Conservation (phyloP, 1,140 invertebrate genomes). For the Mya arenaria region DNA sequence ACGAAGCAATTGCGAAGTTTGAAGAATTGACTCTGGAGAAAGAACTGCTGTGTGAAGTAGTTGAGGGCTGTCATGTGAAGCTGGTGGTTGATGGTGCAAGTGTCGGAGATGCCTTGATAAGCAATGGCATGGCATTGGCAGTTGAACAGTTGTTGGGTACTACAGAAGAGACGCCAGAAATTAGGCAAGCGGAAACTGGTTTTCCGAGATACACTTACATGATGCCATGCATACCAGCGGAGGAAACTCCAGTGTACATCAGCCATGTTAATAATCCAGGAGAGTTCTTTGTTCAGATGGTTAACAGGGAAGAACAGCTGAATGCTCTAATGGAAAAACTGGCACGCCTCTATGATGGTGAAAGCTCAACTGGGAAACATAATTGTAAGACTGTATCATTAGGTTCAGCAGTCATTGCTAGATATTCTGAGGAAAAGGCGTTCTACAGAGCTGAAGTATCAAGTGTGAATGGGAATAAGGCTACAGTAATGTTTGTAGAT, state of each 20-base stretch:
- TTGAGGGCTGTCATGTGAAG: slow-evolving; percentile 54
- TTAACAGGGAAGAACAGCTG: slow-evolving; percentile 72
- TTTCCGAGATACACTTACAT: too few relatives aligned
- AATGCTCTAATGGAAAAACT: slow-evolving; percentile 78
- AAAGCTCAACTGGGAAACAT: background rate
- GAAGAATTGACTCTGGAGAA: slow-evolving; percentile 66
- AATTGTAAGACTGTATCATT: background rate
- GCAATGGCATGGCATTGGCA: slow-evolving; percentile 36
- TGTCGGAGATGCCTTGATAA: slow-evolving; percentile 51
- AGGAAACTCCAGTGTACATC: too few relatives aligned
- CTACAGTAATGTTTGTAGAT: slow-evolving; percentile 84
- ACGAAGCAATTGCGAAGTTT: slow-evolving; percentile 65
- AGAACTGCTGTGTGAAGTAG: slow-evolving; percentile 67
- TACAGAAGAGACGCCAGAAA: too few relatives aligned
- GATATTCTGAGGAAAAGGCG: slow-evolving; percentile 87
- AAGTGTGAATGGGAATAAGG: slow-evolving; percentile 84
- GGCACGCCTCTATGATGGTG: slow-evolving; percentile 47
- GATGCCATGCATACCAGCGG: too few relatives aligned
- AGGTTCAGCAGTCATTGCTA: slow-evolving; percentile 87
- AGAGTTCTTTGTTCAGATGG: slow-evolving; percentile 82
- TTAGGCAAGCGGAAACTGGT: too few relatives aligned
- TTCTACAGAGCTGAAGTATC: slow-evolving; percentile 92
- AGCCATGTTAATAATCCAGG: too few relatives aligned
- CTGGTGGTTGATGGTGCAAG: slow-evolving; percentile 61
- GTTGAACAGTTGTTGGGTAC: too few relatives aligned